A percentile compares a stretch with the other conserved stretches of the same genome.
Evolutionary conservation across 1,140 invertebrate species (phyloP).

Genomic region (Grapholita molesta): DNA sequence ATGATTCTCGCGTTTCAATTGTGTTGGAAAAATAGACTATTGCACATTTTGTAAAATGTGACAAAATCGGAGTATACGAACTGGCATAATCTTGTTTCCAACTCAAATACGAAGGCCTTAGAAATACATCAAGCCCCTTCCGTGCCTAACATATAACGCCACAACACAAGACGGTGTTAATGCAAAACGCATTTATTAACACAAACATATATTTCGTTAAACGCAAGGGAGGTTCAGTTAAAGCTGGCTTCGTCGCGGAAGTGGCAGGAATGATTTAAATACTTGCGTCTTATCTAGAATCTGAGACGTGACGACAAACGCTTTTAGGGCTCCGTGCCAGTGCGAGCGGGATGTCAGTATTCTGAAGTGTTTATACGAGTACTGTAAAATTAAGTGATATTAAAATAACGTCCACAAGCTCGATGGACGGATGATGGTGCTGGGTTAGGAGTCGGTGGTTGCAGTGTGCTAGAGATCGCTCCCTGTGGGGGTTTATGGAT

Average conservation of each 20-base stretch:
- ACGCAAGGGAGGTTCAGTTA: constrained; percentile 24
- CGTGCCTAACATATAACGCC: neutral
- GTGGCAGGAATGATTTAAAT: constrained; percentile 58
- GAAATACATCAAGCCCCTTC: neutral
- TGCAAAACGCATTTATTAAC: neutral
- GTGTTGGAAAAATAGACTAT: too few relatives aligned
- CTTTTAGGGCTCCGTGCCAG: constrained; percentile 24
- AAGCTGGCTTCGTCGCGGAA: constrained; percentile 38
- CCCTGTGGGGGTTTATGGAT: too few relatives aligned
- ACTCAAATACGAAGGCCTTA: neutral
- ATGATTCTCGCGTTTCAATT: too few relatives aligned
- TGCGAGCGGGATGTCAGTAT: neutral
- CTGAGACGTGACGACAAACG: constrained; percentile 45
- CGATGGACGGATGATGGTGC: too few relatives aligned
- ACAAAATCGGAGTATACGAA: neutral
- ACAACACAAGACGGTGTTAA: neutral
- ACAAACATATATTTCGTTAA: neutral
- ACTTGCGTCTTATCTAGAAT: constrained; percentile 53
- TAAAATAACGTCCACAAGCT: too few relatives aligned
- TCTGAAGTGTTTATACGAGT: too few relatives aligned
- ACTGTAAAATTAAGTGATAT: too few relatives aligned
- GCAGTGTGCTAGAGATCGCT: too few relatives aligned
- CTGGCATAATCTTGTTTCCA: neutral
- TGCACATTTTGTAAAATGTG: too few relatives aligned
- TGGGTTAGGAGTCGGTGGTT: too few relatives aligned